These are phyloP conservation scores for Siniperca scherzeri DNA, from an alignment of 2,797 vertebrate genomes.

Conservation along the genomic window DNA sequence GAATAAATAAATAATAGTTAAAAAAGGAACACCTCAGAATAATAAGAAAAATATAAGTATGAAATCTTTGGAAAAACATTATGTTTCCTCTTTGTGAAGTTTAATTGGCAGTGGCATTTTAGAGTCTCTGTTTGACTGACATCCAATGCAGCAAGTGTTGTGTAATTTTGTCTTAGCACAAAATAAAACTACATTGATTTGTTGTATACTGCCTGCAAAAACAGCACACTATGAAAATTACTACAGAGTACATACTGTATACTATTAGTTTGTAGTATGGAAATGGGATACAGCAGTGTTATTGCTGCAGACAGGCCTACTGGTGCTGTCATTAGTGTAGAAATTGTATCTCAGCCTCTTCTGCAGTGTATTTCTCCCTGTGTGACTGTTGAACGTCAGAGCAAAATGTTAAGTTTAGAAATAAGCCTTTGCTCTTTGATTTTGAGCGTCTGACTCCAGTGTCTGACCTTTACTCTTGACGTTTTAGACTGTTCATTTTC, in stretches of 20 bases:
- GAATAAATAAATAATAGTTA: neutral
- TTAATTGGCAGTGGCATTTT: constrained; percentile 2
- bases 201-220: neutral
- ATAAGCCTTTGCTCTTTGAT: constrained; percentile 59
- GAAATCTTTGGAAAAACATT: neutral
- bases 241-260: neutral
- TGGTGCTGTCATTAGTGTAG: neutral
- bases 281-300: neutral
- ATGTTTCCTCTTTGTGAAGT: neutral
- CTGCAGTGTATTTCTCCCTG: neutral
- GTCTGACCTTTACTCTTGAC: constrained; percentile 59
- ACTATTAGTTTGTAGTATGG: neutral
- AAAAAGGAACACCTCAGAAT: neutral
- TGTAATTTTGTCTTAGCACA: neutral
- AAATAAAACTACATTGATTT: neutral
- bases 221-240: neutral
- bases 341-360: constrained; percentile 1
- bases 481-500: constrained; percentile 57
- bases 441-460: constrained; percentile 48
- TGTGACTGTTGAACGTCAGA: constrained; percentile 21
- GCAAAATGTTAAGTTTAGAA: constrained; percentile 49
- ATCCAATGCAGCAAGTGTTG: neutral
- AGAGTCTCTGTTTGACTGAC: constrained; percentile 3
- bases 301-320: neutral
- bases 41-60: neutral